A percentile compares a stretch with the other conserved stretches of the same genome.
phyloP scores from a whole-genome alignment of 2,113 vertebrate genomes.

The Cepphus grylle region DNA sequence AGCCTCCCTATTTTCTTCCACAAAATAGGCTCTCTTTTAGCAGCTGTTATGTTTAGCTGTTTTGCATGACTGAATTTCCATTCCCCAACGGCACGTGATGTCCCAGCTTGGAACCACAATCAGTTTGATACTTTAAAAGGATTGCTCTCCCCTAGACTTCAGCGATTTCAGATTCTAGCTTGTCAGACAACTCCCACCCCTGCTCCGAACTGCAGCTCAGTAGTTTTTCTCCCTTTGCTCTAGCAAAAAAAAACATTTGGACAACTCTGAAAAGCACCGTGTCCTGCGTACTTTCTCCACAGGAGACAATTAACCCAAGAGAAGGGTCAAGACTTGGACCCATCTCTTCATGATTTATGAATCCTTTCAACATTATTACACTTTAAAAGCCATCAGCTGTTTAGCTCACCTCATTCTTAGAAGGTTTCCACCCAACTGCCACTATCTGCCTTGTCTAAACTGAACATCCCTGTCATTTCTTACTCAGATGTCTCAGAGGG shows the following conservation, averaged over 20 bases:
- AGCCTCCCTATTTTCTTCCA: not conserved
- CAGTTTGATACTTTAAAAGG: not conserved
- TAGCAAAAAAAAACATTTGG: not conserved
- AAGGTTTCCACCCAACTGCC: not conserved
- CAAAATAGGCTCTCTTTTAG: not conserved
- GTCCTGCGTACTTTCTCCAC: not conserved
- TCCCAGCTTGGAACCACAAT: not conserved
- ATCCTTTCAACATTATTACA: not conserved
- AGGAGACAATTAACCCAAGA: not conserved
- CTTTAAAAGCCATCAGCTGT: not conserved
- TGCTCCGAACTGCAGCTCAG: not conserved
- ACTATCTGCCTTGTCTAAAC: not conserved
- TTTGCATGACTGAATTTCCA: slow-evolving; percentile 18
- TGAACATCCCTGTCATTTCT: not conserved
- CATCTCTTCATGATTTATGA: not conserved
- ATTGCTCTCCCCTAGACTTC: not conserved
- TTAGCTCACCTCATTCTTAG: not conserved
- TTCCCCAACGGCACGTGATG: not conserved
- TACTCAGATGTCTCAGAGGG: not conserved
- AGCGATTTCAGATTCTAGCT: not conserved
- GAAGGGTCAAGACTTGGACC: not conserved
- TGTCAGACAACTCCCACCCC: not conserved
- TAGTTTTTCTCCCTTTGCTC: not conserved
- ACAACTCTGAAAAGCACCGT: not conserved
- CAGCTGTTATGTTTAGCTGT: not conserved